phyloP scores from a whole-genome alignment of 2,797 vertebrate genomes.

The Florisuga fusca region DNA sequence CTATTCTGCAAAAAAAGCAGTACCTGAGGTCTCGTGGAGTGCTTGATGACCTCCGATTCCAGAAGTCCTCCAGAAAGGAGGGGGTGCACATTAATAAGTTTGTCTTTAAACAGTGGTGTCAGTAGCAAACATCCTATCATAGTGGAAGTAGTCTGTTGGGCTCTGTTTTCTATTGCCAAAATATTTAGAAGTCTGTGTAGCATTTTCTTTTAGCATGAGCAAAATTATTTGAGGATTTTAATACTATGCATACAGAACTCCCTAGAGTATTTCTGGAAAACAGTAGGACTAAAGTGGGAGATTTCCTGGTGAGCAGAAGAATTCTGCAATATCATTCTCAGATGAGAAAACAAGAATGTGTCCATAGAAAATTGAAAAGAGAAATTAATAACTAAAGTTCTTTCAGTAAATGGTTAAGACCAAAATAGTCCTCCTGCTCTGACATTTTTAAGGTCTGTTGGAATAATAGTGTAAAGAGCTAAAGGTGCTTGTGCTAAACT shows the following conservation, averaged over 20 bases:
- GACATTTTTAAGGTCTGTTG: neutral
- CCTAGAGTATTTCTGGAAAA: neutral
- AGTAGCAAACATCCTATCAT: accelerated
- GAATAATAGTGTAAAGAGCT: neutral
- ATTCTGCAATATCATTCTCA: neutral
- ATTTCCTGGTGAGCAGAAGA: neutral
- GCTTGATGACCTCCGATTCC: neutral
- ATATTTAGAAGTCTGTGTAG: neutral
- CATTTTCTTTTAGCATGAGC: neutral
- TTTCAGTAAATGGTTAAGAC: neutral
- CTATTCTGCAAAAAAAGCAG: neutral
- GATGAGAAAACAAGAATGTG: neutral
- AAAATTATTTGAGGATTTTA: neutral
- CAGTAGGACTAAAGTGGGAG: neutral
- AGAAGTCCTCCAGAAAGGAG: neutral
- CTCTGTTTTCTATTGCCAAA: neutral
- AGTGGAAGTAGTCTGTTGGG: neutral
- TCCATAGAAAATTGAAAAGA: neutral
- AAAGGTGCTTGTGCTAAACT: neutral
- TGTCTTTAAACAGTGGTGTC: neutral
- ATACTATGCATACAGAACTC: neutral
- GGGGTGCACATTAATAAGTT: neutral
- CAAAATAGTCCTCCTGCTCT: neutral
- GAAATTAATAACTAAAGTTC: neutral
- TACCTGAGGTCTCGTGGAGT: neutral